These are phyloP conservation scores for Octonoba sinensis DNA, from an alignment of 2,888 invertebrate genomes.

Conservation along the genomic window DNA sequence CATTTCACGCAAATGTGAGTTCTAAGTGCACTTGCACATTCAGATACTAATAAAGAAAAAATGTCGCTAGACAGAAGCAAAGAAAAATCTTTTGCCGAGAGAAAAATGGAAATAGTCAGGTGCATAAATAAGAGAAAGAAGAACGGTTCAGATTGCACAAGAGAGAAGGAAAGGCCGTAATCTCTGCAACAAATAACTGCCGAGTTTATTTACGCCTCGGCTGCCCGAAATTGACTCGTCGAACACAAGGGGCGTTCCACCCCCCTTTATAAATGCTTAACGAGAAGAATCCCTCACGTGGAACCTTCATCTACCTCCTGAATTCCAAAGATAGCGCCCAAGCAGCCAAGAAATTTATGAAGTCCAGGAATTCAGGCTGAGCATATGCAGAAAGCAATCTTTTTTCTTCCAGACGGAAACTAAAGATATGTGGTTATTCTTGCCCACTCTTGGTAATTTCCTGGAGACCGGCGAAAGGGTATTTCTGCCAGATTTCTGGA, in stretches of 20 bases:
- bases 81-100: not conserved
- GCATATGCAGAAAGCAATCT: not conserved
- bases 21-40: no score
- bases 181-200: conserved; percentile 21
- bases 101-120: not conserved
- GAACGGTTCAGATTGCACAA: not conserved
- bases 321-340: conserved; percentile 38
- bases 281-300: conserved; percentile 37
- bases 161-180: not conserved
- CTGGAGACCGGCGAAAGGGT: no score
- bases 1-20: no score
- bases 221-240: conserved; percentile 26
- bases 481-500: no score
- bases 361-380: conserved; percentile 29
- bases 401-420: no score
- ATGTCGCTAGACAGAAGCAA: not conserved
- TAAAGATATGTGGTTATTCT: not conserved
- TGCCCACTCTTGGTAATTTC: not conserved
- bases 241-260: conserved; percentile 3
- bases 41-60: conserved; percentile 1
- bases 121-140: conserved; percentile 4
- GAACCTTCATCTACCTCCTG: conserved; percentile 31
- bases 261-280: conserved; percentile 50
- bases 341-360: conserved; percentile 29
- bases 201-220: conserved; percentile 24